Conservation (phyloP, 2,888 invertebrate species). For the Dryobota labecula region DNA sequence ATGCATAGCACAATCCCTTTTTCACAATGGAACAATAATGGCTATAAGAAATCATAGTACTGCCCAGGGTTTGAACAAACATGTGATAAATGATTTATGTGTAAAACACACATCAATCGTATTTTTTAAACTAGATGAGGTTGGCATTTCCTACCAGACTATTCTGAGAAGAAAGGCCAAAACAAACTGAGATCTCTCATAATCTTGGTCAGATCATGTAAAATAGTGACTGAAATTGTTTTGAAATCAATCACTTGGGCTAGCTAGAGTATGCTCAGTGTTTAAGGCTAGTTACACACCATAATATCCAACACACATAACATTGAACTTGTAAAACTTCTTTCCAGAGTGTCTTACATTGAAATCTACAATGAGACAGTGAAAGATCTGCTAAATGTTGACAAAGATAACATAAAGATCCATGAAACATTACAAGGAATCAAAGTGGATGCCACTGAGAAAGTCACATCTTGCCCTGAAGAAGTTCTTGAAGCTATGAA, state of each 20-base stretch:
- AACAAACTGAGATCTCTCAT: background rate
- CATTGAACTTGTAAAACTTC: background rate
- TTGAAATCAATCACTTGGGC: background rate
- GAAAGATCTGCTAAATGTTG: slow-evolving; percentile 93
- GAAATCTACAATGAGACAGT: slow-evolving; percentile 97
- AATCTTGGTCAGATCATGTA: background rate
- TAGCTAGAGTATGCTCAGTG: background rate
- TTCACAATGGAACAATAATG: background rate
- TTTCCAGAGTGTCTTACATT: slow-evolving; percentile 94
- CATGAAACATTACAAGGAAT: slow-evolving; percentile 92
- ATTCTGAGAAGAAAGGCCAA: background rate
- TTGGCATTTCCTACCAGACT: background rate
- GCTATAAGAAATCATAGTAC: background rate
- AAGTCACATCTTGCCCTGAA: slow-evolving; percentile 91
- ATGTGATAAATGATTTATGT: too few species aligned
- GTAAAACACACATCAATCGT: too few species aligned
- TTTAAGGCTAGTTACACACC: background rate
- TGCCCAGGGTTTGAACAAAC: too few species aligned
- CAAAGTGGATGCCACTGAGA: slow-evolving; percentile 92
- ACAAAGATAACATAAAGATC: slow-evolving; percentile 91
- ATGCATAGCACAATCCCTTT: background rate
- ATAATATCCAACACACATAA: background rate
- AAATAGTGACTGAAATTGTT: background rate
- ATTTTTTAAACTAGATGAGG: background rate
- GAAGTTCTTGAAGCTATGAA: slow-evolving; percentile 91